Base-by-base conservation (phyloP, 1,140 invertebrate species). In the Diuraphis noxia region DNA sequence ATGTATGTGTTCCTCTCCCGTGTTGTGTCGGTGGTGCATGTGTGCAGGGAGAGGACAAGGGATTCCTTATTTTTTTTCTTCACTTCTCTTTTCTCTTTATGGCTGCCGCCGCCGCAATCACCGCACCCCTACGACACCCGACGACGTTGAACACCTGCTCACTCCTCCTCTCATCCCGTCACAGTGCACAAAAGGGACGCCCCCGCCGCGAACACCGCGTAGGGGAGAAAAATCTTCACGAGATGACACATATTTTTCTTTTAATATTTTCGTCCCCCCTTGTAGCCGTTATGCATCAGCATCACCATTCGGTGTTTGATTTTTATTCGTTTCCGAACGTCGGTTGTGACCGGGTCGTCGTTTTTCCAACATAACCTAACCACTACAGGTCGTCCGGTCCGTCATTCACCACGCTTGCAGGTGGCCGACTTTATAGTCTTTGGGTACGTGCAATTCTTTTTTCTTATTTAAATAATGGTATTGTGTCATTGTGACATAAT, bases 101-200 rank as follows among this genome's bases (percentile, higher is more conserved):
- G 40, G 52, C 36, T 41, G n/a, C 43, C 77, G 63, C 88, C 63
- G n/a, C 63, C 88, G 63, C 88, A 77, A 52, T 77, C 88, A 36
- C 63, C 88, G 88, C 88, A 77, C 87, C 88, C 88, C 72, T 46
- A 79, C 88, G 63, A 88, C 86, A 88, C 46, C 56, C 88, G 88
- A 88, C 49, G 49, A 87, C 46, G n/a, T n/a, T 2, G 84, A 87
- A 87, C 85, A 87, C 85, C 85, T 87, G 85, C 85, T 56, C 85
- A 17, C 46, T 52, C 34, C 34, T 25, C 46, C 85, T 56, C 49
- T 52, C 6, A n/a, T 34, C 23, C 36, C 21, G 46, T 13, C 36
- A 10, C 19, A 10, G n/a, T 38, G 40, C 17, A 87, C 85, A 87
- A 87, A 87, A 87, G 85, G 85, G 88, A 81, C 88, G n/a, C 63